Evolutionary conservation across 2,113 vertebrate genomes (phyloP).

Genomic region (Suncus etruscus): DNA sequence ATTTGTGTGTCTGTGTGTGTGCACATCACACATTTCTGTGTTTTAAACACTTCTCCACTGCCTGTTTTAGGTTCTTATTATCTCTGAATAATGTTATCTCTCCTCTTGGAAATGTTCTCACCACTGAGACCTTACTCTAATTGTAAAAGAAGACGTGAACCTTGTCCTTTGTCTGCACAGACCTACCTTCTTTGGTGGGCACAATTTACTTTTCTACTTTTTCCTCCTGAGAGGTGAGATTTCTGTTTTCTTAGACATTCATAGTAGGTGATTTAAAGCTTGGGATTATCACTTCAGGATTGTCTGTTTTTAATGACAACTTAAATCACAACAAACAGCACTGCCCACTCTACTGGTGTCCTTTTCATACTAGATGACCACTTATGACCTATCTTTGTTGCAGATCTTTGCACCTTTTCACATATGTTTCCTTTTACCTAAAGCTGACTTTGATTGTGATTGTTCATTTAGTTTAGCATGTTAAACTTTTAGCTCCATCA

Average conservation of each 20-base stretch:
- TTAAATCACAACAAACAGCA: slow-evolving; percentile 45
- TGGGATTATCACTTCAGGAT: slow-evolving; percentile 52
- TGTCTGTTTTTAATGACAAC: slow-evolving; percentile 67
- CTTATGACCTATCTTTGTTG: slow-evolving; percentile 35
- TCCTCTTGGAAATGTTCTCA: background rate
- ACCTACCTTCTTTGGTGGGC: background rate
- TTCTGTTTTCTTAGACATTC: slow-evolving; percentile 32
- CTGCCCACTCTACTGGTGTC: background rate
- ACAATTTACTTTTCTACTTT: background rate
- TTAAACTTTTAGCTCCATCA: slow-evolving; percentile 43
- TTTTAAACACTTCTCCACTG: background rate
- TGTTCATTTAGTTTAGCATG: slow-evolving; percentile 51
- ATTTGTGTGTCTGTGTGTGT: background rate
- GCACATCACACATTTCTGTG: background rate
- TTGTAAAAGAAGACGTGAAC: background rate
- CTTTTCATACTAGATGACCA: slow-evolving; percentile 18
- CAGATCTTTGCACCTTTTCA: slow-evolving; percentile 60
- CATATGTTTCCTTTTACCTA: slow-evolving; percentile 73
- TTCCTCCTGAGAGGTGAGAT: background rate
- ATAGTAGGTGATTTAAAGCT: slow-evolving; percentile 21
- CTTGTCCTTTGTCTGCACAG: too few species aligned
- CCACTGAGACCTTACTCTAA: background rate
- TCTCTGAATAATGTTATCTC: background rate
- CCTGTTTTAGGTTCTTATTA: background rate
- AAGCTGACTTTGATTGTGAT: slow-evolving; percentile 57